Base-by-base conservation (phyloP, 35 echinoderm and acorn worm genomes). In the Patiria miniata region DNA sequence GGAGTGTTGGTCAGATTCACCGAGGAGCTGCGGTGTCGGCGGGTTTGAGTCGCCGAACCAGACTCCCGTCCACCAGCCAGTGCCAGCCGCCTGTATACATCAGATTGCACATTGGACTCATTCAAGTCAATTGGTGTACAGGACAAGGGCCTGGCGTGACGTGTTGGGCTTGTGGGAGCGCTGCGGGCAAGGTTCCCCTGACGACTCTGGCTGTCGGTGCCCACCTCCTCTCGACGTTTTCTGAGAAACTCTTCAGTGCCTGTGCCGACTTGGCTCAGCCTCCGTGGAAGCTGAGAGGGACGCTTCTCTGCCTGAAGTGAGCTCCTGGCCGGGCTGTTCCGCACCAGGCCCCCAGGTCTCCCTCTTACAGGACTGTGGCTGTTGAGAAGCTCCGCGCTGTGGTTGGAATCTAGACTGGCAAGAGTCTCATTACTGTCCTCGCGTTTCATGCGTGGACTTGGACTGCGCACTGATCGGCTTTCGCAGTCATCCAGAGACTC, bases 81-180 rank as follows among this genome's bases (percentile, higher is more conserved):
- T 18, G 82, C 82, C 53, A 84, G 57, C 21, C 82, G 82, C 10
- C 82, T 53, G 29, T 58, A 84, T 29, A 84, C 82, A 58, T 84
- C 82, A 58, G 82, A 60, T 37, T 84, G 29, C 53, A 84, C 54
- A n/a, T 53, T 53, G 6, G 82, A 84, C 57, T 84, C 52, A 60
- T n/a, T 58, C 19, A 58, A 37, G 7, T 59, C 44, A 58, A 59
- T 60, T 30, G 39, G 52, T 26, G 54, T 83, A 15, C 57, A 73
- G 39, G 22, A 76, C 40, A 73, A 39, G 39, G 89, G 79, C 40
- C 23, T 60, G 42, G 12, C 42, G 55, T 56, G 83, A 68, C 85
- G 77, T 79, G 90, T 95, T n/a, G 93, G 93, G 78, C 93, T 95
- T 19, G 93, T 92, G 21, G 93, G 93, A 6, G 93, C 93, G 81